Evolutionary conservation across 2,888 invertebrate species (phyloP), one percentile per base, ranked within the genome.

Genomic region (Drosophila incognita): DNA sequence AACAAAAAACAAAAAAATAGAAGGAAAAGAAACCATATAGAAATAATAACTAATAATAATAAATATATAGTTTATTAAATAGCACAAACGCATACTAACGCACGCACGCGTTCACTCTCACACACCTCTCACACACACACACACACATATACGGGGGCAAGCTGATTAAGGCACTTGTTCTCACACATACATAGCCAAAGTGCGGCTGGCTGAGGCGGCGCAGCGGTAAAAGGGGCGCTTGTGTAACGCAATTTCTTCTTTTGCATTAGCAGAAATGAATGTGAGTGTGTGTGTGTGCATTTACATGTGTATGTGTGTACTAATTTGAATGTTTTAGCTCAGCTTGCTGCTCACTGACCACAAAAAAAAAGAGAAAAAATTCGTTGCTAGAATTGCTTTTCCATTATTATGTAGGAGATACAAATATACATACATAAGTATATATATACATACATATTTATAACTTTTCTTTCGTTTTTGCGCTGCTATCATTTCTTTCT

Each of bases 211-310:
- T 60, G 61, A 49, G 74, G 48, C 65, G 61, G 68, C 42, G 61
- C 63, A 72, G 72, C 70, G 73, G 77, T 61, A 56, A 78, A 62
- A 57, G 83, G 76, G 69, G 79, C 74, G 85, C 85, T 85, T 85
- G 85, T 85, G 85, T 87, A 85, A 85, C 85, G 85, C 83, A 84
- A 87, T 85, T 85, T 84, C 75, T 74, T 64, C 68, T 82, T 76
- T 75, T 74, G 62, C 69, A 76, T 75, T 70, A 61, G 51, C 57
- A 67, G 24, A 56, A 60, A 36, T 46, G 15, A 31, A 42, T 51
- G 13, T 24, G 8, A 33, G 48, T 52, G 18, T 46, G 27, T 31
- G 27, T 31, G 29, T 66, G 38, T 62, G 49, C 48, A 27, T 40
- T 49, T 52, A 18, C 40, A 38, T 42, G 13, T 54, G 38, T 57